Conservation (phyloP, 2,888 invertebrate species). For the Sisyra nigra region DNA sequence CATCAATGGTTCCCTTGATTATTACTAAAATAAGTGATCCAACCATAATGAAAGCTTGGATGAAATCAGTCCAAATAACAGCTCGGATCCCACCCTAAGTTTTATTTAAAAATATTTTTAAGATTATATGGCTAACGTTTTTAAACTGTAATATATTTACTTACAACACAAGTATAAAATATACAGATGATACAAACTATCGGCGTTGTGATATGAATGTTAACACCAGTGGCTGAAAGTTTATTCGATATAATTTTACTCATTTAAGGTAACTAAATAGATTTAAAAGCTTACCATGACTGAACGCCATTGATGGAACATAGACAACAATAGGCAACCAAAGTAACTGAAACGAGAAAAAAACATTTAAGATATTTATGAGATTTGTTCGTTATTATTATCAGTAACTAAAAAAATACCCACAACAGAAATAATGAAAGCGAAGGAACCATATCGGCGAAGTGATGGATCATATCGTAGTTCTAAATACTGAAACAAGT, state of each 20-base stretch:
- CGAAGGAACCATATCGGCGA: slow-evolving; percentile 48
- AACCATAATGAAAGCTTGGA: slow-evolving; percentile 61
- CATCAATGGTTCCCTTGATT: slow-evolving; percentile 54
- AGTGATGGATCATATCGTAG: slow-evolving; percentile 51
- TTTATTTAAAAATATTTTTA: background rate
- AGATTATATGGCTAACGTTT: slow-evolving; percentile 2
- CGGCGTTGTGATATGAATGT: slow-evolving; percentile 65
- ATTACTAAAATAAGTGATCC: slow-evolving; percentile 55
- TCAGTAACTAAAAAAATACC: slow-evolving; percentile 26
- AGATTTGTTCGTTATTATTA: no score
- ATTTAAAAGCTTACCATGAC: slow-evolving; percentile 42
- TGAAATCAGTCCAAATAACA: slow-evolving; percentile 70
- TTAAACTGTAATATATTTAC: slow-evolving; percentile 18
- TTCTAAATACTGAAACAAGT: slow-evolving; percentile 47
- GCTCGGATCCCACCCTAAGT: slow-evolving; percentile 60
- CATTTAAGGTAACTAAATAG: slow-evolving; percentile 1
- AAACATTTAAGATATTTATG: no score
- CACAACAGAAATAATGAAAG: slow-evolving; percentile 53
- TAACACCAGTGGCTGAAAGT: slow-evolving; percentile 65
- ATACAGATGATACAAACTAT: slow-evolving; percentile 71
- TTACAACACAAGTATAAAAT: slow-evolving; percentile 71
- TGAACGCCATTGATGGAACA: slow-evolving; percentile 54
- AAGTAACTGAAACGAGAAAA: slow-evolving; percentile 50
- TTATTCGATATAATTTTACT: slow-evolving; percentile 1
- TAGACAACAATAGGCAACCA: slow-evolving; percentile 39